Percentiles rank a stretch among this genome's conserved stretches.
Conservation (phyloP, 1,140 invertebrate genomes). For the Periplaneta americana region DNA sequence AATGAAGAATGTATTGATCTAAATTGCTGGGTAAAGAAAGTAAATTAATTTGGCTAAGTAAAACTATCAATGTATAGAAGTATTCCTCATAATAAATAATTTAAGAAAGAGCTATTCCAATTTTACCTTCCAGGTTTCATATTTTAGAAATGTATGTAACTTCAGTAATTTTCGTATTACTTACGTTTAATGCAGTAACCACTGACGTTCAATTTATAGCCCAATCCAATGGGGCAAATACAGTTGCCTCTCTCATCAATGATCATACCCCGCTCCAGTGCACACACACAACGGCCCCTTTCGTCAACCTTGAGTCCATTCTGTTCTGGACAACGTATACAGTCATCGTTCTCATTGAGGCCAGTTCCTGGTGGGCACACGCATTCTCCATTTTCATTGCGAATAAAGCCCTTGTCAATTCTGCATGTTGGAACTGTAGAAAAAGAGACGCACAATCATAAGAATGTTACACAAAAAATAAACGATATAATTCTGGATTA, state of each 20-base stretch:
- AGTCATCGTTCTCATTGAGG: slow-evolving; percentile 68
- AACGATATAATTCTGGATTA: too few relatives aligned
- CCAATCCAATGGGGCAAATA: slow-evolving; percentile 63
- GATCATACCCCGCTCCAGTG: slow-evolving; percentile 64
- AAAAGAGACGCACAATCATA: slow-evolving; percentile 5
- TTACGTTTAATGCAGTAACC: slow-evolving; percentile 57
- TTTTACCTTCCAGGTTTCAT: too few relatives aligned
- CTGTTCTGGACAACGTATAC: slow-evolving; percentile 61
- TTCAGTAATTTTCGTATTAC: neutral
- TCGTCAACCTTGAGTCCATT: slow-evolving; percentile 69
- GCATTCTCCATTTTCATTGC: slow-evolving; percentile 63
- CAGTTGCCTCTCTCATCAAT: slow-evolving; percentile 72
- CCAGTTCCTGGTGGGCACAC: slow-evolving; percentile 69
- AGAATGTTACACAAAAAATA: too few relatives aligned
- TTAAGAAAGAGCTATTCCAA: too few relatives aligned
- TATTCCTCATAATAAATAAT: too few relatives aligned
- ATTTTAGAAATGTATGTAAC: neutral
- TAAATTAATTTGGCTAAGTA: too few relatives aligned
- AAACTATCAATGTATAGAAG: too few relatives aligned
- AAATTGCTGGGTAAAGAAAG: too few relatives aligned
- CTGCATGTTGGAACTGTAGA: slow-evolving; percentile 54
- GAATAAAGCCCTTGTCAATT: slow-evolving; percentile 63
- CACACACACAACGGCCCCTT: slow-evolving; percentile 73
- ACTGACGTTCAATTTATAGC: slow-evolving; percentile 56
- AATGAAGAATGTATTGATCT: too few relatives aligned